phyloP scores from a whole-genome alignment of 2,113 vertebrate genomes.

The Nanger granti region DNA sequence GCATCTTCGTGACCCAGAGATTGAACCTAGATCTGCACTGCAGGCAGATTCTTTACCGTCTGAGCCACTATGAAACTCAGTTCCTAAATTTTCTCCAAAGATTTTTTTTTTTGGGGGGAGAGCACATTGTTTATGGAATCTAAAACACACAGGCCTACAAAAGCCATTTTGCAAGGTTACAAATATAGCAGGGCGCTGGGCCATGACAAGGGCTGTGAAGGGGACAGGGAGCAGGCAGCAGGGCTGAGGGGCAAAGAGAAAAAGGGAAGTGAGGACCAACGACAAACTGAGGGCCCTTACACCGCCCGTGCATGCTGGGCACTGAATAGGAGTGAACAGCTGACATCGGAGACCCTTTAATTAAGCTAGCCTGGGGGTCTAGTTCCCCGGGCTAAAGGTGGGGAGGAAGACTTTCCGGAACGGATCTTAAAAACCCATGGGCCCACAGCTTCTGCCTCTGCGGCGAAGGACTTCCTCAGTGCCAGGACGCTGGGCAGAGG shows the following conservation, averaged over 20 bases:
- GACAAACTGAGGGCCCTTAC: not conserved
- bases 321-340: not conserved
- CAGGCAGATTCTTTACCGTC: not conserved
- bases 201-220: not conserved
- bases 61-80: not conserved
- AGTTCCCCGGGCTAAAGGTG: not conserved
- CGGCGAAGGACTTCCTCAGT: not conserved
- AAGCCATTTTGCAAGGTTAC: not conserved
- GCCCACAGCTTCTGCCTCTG: not conserved
- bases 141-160: not conserved
- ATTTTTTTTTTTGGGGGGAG: not conserved
- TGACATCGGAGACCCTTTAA: not conserved
- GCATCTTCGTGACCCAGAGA: not conserved
- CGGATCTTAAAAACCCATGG: not conserved
- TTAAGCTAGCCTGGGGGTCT: not conserved
- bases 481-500: not conserved
- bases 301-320: accelerated
- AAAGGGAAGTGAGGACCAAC: not conserved
- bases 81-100: not conserved
- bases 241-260: not conserved
- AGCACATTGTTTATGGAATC: not conserved
- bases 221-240: not conserved
- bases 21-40: not conserved
- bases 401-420: not conserved
- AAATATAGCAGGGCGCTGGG: not conserved